These are phyloP conservation scores for Apomyelois bistriatella DNA, from an alignment of 2,888 invertebrate genomes.

Conservation along the genomic window DNA sequence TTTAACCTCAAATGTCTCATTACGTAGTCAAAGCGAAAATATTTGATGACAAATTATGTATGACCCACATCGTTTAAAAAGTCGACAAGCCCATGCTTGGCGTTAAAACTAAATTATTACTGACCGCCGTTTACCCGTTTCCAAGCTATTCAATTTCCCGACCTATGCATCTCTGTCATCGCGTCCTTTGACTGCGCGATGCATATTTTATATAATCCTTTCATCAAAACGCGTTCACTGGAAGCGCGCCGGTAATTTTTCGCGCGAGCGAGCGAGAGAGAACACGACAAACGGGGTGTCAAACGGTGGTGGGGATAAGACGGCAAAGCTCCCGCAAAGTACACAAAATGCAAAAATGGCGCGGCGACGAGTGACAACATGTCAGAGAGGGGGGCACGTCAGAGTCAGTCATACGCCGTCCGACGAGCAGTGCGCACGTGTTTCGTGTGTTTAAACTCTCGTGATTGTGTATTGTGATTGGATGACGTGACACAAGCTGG, in stretches of 20 bases:
- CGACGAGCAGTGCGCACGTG: conserved; percentile 47
- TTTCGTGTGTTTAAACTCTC: conserved; percentile 13
- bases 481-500: conserved; percentile 65
- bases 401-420: conserved; percentile 61
- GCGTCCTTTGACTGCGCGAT: conserved; percentile 64
- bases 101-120: conserved; percentile 68
- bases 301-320: conserved; percentile 80
- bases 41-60: conserved; percentile 37
- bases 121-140: conserved; percentile 47
- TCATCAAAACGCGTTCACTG: conserved; percentile 70
- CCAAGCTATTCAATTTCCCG: conserved; percentile 68
- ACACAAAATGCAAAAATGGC: conserved; percentile 81
- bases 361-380: conserved; percentile 76
- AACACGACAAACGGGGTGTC: conserved; percentile 72
- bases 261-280: conserved; percentile 65
- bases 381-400: conserved; percentile 59
- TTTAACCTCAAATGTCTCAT: conserved; percentile 27
- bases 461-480: conserved; percentile 50
- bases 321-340: conserved; percentile 80
- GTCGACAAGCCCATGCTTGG: conserved; percentile 33
- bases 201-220: conserved; percentile 76
- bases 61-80: conserved; percentile 38
- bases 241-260: conserved; percentile 68
- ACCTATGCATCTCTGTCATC: conserved; percentile 68
- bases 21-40: conserved; percentile 34